Base-by-base conservation (phyloP, 1,140 invertebrate genomes). In the Orchesella cincta region DNA sequence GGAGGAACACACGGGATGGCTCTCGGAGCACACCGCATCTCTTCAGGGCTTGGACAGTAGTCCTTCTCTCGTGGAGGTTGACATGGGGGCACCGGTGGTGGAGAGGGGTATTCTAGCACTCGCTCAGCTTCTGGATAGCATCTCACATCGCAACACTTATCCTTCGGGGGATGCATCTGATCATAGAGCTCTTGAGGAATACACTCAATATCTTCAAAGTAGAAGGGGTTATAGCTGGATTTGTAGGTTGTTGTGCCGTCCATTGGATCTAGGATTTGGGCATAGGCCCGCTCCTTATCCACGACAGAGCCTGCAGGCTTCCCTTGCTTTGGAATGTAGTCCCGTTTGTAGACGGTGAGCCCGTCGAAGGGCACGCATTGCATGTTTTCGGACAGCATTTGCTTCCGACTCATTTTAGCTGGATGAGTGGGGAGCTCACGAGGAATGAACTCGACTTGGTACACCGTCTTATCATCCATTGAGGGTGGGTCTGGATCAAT, bases 71-170 rank as follows among this genome's bases (percentile, higher is more conserved):
- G 34, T 3, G 34, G 36, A 8, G 34, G 71, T 8, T 12, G 34
- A 46, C 71, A 73, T 28, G 71, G 71, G 26, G 71, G 71, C 26
- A 8, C 3, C 23, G 71, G 71, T 36, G 71, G 71, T 26, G 14
- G 33, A 14, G 29, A 12, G 12, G 71, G 71, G n/a, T 73, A n/a
- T 51, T 36, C 35, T 26, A 51, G 26, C 5, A 28, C 23, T 14
- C 71, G 2, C 8, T 73, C 71, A 16, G 31, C 71, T 73, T 73
- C 71, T 5, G 71, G 71, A 31, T 23, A 73, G 28, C 71, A 73
- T 20, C 71, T 2, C 5, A 73, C 71, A n/a, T 36, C 5, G 16
- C 35, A 36, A 35, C 71, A 73, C 26, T 73, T 73, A 29, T 73
- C 71, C 28, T 39, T 20, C 18, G 71, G 71, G 26, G 71, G 71